Evolutionary conservation across 2,888 invertebrate genomes (phyloP), one percentile per base, ranked within the genome.

Genomic region (Agapostemon virescens): DNA sequence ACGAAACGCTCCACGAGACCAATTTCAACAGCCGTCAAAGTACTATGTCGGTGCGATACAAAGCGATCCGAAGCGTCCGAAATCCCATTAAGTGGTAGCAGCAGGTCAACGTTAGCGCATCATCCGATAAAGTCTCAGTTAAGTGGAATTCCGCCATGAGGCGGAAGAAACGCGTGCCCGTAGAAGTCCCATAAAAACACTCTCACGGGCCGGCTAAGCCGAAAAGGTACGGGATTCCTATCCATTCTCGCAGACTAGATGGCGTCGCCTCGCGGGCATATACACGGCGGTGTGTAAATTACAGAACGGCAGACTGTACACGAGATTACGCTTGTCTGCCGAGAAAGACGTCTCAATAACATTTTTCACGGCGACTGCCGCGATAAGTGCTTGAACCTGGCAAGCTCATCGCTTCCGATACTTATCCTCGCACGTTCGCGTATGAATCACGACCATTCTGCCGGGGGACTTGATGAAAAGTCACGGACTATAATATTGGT

Each of bases 391-490:
- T 70, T 17, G 45, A 20, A 33, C 23, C 40, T 33, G 33, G 67
- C 45, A 40, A n/a, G 38, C 33, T 42, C n/a, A 52, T 61, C 70
- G 49, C 58, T 67, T 63, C 49, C 67, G 70, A 74, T 81, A 69
- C 81, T 84, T 74, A 77, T 61, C 38, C 58, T 33, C 45, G 26
- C 63, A 13, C 55, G 55, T 55, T 26, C 42, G 63, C 23, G 45
- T 70, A 77, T 84, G 81, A 84, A 84, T 84, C 77, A 77, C 64
- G 40, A 15, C 42, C 58, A 55, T 84, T 63, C 74, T 69, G 49
- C 58, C 64, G 17, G 30, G 36, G 74, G 36, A 68, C 45, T 68
- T 70, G 84, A 84, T 84, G 81, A 84, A 84, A 81, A 84, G 70
- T 73, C 66, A 63, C 67, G 33, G 55, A 66, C 49, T 77, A 84